A percentile compares a stretch with the other conserved stretches of the same genome.
Evolutionary conservation across 2,888 invertebrate species (phyloP).

Genomic region (Drosophila mimetica): DNA sequence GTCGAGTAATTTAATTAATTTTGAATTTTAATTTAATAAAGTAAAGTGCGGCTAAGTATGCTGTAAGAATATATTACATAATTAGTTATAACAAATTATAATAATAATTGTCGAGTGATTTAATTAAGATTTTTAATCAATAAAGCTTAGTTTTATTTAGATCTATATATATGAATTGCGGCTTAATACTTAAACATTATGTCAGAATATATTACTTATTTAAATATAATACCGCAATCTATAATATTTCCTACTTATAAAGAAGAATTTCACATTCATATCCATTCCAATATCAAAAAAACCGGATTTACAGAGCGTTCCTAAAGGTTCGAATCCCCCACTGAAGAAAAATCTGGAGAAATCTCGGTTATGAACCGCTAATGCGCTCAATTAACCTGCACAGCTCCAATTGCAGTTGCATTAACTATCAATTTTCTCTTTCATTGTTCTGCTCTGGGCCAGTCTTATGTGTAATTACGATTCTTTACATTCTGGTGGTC

Average conservation of each 20-base stretch:
- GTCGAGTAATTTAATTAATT: too few species aligned
- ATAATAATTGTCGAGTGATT: too few species aligned
- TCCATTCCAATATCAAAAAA: neutral
- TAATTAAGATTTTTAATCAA: too few species aligned
- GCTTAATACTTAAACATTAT: too few species aligned
- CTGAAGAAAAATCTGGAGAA: slow-evolving; percentile 21
- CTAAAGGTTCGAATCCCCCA: slow-evolving; percentile 3
- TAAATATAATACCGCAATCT: too few species aligned
- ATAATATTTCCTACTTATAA: neutral
- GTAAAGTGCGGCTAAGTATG: too few species aligned
- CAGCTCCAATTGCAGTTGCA: slow-evolving; percentile 56
- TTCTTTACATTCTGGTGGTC: slow-evolving; percentile 59
- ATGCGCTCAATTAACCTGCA: slow-evolving; percentile 72
- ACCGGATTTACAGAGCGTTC: slow-evolving; percentile 14
- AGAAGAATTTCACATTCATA: neutral
- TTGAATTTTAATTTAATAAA: too few species aligned
- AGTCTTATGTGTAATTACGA: slow-evolving; percentile 35
- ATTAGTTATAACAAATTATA: too few species aligned
- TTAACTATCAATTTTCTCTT: slow-evolving; percentile 77
- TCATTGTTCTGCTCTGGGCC: slow-evolving; percentile 64
- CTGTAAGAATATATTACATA: too few species aligned
- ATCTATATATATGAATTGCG: too few species aligned
- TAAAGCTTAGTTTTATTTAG: too few species aligned
- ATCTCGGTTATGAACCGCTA: slow-evolving; percentile 68
- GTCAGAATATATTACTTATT: too few species aligned